Conservation (phyloP, 2,888 invertebrate species). For the Lasioglossum calceatum region DNA sequence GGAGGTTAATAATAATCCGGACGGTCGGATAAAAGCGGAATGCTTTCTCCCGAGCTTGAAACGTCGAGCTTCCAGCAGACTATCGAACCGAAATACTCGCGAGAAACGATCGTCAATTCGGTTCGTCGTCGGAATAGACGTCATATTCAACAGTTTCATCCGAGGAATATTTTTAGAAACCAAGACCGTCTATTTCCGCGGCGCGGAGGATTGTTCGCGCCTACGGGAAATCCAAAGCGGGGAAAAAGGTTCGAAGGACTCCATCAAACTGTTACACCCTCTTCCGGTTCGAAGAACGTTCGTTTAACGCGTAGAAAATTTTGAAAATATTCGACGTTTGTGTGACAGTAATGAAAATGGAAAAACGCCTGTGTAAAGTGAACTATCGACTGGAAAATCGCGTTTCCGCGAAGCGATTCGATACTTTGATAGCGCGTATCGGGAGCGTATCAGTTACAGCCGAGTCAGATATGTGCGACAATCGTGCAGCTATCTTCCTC, state of each 20-base stretch:
- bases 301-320: not conserved
- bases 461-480: not conserved
- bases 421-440: not conserved
- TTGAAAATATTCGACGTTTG: not conserved
- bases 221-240: not conserved
- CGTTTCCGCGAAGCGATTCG: not conserved
- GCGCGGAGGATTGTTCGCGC: not conserved
- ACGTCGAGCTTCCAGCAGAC: not conserved
- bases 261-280: not conserved
- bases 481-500: not conserved
- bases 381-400: not conserved
- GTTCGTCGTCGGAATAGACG: not conserved
- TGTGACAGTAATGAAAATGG: not conserved
- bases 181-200: not conserved
- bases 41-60: not conserved
- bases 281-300: not conserved
- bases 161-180: constrained; percentile 18
- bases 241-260: not conserved
- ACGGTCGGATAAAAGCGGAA: not conserved
- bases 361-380: not conserved
- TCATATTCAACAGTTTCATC: constrained; percentile 28
- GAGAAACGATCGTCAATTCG: constrained; percentile 23
- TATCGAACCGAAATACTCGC: not conserved
- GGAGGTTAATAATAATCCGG: not conserved
- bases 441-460: not conserved